Base-by-base conservation (phyloP, 2,888 invertebrate genomes). In the Eumacrocentrus americanus region DNA sequence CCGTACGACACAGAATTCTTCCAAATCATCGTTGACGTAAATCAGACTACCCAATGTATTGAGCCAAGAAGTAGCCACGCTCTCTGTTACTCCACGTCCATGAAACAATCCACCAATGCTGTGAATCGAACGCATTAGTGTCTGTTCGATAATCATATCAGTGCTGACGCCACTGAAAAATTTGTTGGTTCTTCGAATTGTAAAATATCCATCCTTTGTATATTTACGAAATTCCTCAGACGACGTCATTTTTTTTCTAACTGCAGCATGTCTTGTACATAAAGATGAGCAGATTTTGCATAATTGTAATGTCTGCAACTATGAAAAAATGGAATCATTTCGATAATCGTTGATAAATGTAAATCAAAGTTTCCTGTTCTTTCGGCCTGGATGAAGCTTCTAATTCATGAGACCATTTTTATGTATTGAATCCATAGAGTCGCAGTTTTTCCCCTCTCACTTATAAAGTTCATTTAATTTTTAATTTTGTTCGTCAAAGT, bases 91-190 rank as follows among this genome's bases (percentile, higher is more conserved):
- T 75, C 78, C 76, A 74, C 78, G 67, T 6, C 78, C 77, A 70
- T 73, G 78, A 74, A 77, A 60, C 37, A 64, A n/a, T 37, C 56
- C 65, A 12, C 67, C 67, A 52, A 60, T 54, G 3, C 50, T 51
- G 25, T 67, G 61, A 55, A 65, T 64, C 6, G 63, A 56, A 47
- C 62, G 67, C 67, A 65, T 64, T 3, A 63, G 47, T 23, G 29
- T 58, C 54, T 59, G 60, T 34, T 59, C 62, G 38, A 65, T 79
- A 72, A 67, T 77, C 78, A 74, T 73, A 72, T 2, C 76, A 74
- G 77, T 75, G 58, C 70, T 78, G 70, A 73, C 75, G 67, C 78
- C 78, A 74, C 72, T 77, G 72, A 68, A 72, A 11, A 77, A 68
- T 78, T 80, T 78, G 40, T 79, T 75, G 35, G 78, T 71, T 64